Evolutionary conservation across 2,888 invertebrate species (phyloP), one percentile per base, ranked within the genome.

Genomic region (Chrysodeixis includens): DNA sequence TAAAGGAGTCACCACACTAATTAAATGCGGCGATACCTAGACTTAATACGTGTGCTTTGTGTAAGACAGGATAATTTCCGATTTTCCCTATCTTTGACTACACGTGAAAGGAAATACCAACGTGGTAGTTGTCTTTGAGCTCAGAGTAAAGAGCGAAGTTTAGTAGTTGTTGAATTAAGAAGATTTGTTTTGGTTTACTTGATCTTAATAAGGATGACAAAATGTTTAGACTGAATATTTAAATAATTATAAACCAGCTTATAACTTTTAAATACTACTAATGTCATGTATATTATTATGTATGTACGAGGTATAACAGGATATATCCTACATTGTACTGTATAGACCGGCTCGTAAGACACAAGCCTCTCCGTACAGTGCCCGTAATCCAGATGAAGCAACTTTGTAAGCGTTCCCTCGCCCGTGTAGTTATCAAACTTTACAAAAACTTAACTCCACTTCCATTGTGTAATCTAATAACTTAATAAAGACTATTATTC

Each of bases 361-460:
- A 40, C 40, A n/a, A 14, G 40, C 3, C n/a, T 4, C n/a, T 40
- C 40, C 6, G n/a, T 40, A n/a, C 12, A 35, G 35, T 35, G 6
- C 10, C 16, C 10, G 20, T 49, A 49, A 49, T 49, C 46, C 46
- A 9, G 18, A 49, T 49, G 46, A 49, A 18, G 10, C 9, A 49
- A 49, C 46, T 49, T 49, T 6, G 22, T 9, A 22, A 22, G 22
- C 14, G 26, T 26, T 14, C 14, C 12, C 52, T n/a, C n/a, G 14
- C 52, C 2, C 56, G 62, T 64, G 51, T 67, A 62, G 59, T 65
- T 76, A 68, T 65, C 44, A 65, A 66, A 62, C 64, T 76, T 52
- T 67, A 56, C 66, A 66, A 68, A 71, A 74, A 62, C 76, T 68
- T 66, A 51, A 20, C 14, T 40, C 40, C 30, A n/a, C 32, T 53